A percentile compares a stretch with the other conserved stretches of the same genome.
Conservation (phyloP, 2,113 vertebrate species). For the Otolemur garnettii region DNA sequence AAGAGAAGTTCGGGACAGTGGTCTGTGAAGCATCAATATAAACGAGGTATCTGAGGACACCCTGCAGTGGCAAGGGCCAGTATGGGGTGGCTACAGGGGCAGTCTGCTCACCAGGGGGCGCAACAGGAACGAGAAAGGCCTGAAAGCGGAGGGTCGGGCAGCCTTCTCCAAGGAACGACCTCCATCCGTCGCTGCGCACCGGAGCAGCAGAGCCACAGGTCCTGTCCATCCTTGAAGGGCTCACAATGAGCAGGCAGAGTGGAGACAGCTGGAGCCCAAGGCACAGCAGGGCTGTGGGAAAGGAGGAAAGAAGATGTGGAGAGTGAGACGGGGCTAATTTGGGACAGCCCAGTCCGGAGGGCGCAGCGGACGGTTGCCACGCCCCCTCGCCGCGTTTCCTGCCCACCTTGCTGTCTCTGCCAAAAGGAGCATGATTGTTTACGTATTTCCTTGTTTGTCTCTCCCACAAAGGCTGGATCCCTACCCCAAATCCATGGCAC, state of each 20-base stretch:
- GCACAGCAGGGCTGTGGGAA: not conserved
- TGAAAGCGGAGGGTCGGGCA: fast-evolving
- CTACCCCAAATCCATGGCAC: not conserved
- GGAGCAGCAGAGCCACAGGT: not conserved
- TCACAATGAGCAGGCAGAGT: not conserved
- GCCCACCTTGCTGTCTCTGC: no score
- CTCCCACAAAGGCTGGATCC: fast-evolving
- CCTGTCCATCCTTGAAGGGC: not conserved
- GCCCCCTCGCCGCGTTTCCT: no score
- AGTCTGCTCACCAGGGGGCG: not conserved
- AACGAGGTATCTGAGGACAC: not conserved
- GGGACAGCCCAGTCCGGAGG: not conserved
- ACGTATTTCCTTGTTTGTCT: not conserved
- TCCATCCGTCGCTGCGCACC: fast-evolving
- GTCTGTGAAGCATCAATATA: no score
- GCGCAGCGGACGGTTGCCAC: fast-evolving
- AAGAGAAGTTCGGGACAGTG: fast-evolving
- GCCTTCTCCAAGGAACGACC: fast-evolving
- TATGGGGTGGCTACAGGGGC: not conserved
- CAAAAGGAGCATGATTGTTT: fast-evolving
- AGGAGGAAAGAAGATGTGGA: no score
- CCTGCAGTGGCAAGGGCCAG: not conserved
- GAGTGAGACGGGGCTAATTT: not conserved
- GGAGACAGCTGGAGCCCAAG: not conserved
- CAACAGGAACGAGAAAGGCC: not conserved